Evolutionary conservation across 2,113 vertebrate species (phyloP).

Genomic region (Deroptyus accipitrinus): DNA sequence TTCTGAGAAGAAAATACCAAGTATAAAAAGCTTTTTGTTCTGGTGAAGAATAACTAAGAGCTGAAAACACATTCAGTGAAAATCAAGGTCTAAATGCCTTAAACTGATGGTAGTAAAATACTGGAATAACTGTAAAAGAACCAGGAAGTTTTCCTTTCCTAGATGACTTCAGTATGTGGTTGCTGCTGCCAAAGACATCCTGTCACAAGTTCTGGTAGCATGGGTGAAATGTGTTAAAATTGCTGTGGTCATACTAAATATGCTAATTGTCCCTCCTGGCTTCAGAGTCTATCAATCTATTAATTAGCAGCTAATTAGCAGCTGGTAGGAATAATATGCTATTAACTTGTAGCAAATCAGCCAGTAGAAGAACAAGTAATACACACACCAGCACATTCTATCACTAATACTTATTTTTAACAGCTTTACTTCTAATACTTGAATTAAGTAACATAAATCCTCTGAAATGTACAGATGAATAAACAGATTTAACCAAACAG

Average conservation of each 20-base stretch:
- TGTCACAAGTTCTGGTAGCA: not conserved
- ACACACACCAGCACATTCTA: not conserved
- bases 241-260: conserved; percentile 9
- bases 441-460: not conserved
- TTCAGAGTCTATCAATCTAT: conserved; percentile 48
- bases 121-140: not conserved
- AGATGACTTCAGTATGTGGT: not conserved
- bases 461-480: not conserved
- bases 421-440: not conserved
- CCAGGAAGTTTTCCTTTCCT: not conserved
- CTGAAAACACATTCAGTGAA: not conserved
- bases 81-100: not conserved
- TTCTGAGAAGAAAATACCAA: not conserved
- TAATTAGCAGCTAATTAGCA: conserved; percentile 65
- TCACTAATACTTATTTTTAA: conserved; percentile 12
- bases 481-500: not conserved
- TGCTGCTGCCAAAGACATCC: not conserved
- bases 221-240: not conserved
- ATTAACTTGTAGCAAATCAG: conserved; percentile 48
- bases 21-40: not conserved
- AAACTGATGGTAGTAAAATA: not conserved
- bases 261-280: conserved; percentile 41
- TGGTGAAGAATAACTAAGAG: not conserved
- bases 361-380: not conserved
- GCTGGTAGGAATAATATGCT: conserved; percentile 53